Conservation (phyloP, 2,113 vertebrate genomes). For the Strix uralensis region DNA sequence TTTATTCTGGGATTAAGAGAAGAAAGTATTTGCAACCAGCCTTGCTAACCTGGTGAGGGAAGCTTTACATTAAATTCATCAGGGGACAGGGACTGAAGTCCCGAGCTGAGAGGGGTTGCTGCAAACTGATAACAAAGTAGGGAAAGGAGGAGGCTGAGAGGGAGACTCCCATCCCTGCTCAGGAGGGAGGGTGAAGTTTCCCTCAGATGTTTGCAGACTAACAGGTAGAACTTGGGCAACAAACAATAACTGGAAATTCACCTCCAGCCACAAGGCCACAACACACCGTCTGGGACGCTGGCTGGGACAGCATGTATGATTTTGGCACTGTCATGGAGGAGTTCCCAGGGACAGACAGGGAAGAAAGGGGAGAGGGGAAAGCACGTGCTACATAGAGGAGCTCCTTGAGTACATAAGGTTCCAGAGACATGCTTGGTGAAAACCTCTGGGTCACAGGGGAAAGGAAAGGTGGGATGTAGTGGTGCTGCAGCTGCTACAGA, state of each 20-base stretch:
- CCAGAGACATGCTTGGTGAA: neutral
- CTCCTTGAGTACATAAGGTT: neutral
- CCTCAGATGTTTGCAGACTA: neutral
- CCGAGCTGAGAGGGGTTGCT: neutral
- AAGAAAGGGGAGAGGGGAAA: neutral
- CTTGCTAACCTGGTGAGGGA: neutral
- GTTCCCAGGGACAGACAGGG: neutral
- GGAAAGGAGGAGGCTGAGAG: neutral
- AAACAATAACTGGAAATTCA: neutral
- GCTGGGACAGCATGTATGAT: neutral
- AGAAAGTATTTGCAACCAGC: neutral
- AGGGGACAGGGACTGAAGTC: neutral
- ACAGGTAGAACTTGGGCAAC: neutral
- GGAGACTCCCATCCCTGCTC: neutral
- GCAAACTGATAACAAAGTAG: neutral
- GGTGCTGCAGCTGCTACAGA: neutral
- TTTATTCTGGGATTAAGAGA: neutral
- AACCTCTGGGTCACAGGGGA: neutral
- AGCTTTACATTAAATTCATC: neutral
- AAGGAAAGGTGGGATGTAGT: neutral
- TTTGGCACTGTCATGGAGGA: neutral
- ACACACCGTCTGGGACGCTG: neutral
- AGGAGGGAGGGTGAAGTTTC: neutral
- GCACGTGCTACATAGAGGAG: rapidly evolving
- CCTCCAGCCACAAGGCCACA: neutral